Base-by-base conservation (phyloP, 2,888 invertebrate species). In the Leucophenga montana region DNA sequence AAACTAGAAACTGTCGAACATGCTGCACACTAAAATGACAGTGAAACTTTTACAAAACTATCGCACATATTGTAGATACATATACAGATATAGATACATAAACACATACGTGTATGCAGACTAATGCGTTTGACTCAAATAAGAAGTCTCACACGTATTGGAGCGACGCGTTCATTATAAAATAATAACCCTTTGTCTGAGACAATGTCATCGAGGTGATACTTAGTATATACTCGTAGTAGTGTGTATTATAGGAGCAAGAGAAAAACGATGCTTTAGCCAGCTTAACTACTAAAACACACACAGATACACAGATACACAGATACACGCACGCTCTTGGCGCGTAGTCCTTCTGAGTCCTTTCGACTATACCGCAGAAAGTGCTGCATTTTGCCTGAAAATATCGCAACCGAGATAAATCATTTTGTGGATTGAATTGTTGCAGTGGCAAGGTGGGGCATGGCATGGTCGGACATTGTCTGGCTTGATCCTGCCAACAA, bases 101-200 rank as follows among this genome's bases (percentile, higher is more conserved):
- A 59, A 70, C 66, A 72, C 16, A 59, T 67, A 71, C 18, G 56
- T 18, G 33, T 27, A 44, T 20, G 18, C 20, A 16, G 33, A 54
- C 27, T 66, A 31, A 57, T n/a, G 27, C 3, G 39, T 27, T 56
- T 53, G 62, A 62, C 31, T 33, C 33, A 27, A 59, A 31, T 31
- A 33, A 33, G 31, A 59, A 33, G 31, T 5, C 33, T 13, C 59
- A 33, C 18, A 13, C 20, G 18, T 46, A 5, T 39, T 39, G 20
- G 20, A 18, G n/a, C 3, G n/a, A n/a, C 14, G 62, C 16, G 20
- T 62, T 62, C 62, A 85, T 85, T 85, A 83, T 84, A 84, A 83
- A 85, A 84, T 85, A 84, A 86, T 84, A 84, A 82, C 82, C 81
- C 76, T 85, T 80, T 78, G 83, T 85, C 81, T 83, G 78, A 74